Evolutionary conservation across 1,140 invertebrate species (phyloP).

Genomic region (Nasonia longicornis): DNA sequence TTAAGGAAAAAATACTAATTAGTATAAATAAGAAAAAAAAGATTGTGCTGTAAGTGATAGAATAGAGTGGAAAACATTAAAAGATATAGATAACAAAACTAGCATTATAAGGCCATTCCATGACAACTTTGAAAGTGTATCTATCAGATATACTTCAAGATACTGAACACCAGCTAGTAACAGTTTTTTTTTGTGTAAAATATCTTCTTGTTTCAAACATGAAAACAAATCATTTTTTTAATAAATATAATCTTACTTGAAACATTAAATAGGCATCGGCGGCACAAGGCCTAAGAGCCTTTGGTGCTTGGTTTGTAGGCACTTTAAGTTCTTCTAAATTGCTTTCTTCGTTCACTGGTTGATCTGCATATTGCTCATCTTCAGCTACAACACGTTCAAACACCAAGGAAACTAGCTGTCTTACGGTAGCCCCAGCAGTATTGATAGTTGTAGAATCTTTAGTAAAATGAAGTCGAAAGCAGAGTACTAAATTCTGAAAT

Average conservation of each 20-base stretch:
- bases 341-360: constrained; percentile 67
- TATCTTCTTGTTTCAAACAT: neutral
- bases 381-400: constrained; percentile 93
- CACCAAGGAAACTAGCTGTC: constrained; percentile 95
- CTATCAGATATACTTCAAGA: constrained; percentile 21
- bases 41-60: neutral
- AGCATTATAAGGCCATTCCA: neutral
- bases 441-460: constrained; percentile 95
- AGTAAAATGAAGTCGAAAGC: constrained; percentile 94
- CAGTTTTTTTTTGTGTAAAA: neutral
- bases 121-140: constrained; percentile 5
- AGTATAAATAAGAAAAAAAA: constrained; percentile 8
- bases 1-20: constrained; percentile 44
- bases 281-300: constrained; percentile 88
- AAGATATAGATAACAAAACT: constrained; percentile 16
- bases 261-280: constrained; percentile 96
- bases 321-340: constrained; percentile 85
- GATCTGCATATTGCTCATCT: constrained; percentile 69
- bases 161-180: neutral
- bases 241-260: constrained; percentile 74
- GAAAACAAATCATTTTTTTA: constrained; percentile 15
- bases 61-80: neutral
- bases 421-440: constrained; percentile 95
- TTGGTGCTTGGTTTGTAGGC: constrained; percentile 81
- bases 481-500: constrained; percentile 91